A percentile compares a stretch with the other conserved stretches of the same genome.
These are phyloP conservation scores for Pollenia labialis DNA, from an alignment of 2,888 invertebrate genomes.

Conservation along the genomic window DNA sequence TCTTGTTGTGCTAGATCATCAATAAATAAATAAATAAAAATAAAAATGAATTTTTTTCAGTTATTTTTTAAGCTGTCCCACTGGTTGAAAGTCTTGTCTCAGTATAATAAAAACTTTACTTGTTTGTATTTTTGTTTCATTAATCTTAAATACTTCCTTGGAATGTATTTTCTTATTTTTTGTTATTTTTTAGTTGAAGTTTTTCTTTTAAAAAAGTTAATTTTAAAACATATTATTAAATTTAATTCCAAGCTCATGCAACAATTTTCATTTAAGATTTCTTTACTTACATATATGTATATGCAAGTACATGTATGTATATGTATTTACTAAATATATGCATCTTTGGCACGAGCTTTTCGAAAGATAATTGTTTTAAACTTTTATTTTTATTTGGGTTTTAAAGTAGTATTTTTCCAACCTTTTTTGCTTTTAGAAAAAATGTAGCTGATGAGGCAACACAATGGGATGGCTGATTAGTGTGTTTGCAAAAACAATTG, in stretches of 20 bases:
- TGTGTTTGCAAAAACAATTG: too few species aligned
- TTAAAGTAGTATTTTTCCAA: conserved; percentile 17
- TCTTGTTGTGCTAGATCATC: too few species aligned
- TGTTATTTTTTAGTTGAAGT: neutral
- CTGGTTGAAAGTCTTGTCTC: too few species aligned
- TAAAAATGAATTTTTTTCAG: too few species aligned
- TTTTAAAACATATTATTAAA: conserved; percentile 15
- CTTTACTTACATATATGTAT: neutral
- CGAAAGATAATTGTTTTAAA: conserved; percentile 50
- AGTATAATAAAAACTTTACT: neutral
- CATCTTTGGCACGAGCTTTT: conserved; percentile 53
- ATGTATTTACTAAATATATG: too few species aligned
- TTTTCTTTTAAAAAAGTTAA: conserved; percentile 1
- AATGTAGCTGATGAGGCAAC: too few species aligned
- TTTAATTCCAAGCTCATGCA: conserved; percentile 51
- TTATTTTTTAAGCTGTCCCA: too few species aligned
- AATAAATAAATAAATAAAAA: too few species aligned
- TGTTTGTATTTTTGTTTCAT: neutral
- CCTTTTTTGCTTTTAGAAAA: neutral
- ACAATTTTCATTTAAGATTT: conserved; percentile 42
- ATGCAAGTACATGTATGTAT: too few species aligned
- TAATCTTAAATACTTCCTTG: conserved; percentile 43
- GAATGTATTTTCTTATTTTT: neutral
- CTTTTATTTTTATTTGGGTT: neutral
- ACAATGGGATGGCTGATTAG: too few species aligned